These are phyloP conservation scores for Eira barbara DNA, from an alignment of 2,113 vertebrate species.

Conservation along the genomic window DNA sequence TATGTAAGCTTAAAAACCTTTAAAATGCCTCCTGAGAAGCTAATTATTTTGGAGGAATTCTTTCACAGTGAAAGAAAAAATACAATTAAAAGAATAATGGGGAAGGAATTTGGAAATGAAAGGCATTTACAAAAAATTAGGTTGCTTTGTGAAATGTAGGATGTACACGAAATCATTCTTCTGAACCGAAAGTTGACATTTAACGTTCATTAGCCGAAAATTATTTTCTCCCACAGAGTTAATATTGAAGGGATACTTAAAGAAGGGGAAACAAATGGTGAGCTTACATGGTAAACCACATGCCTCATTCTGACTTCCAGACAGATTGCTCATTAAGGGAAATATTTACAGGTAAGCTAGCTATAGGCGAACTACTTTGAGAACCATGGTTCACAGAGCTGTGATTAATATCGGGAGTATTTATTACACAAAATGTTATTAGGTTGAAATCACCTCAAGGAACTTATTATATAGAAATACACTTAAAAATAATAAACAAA, in stretches of 20 bases:
- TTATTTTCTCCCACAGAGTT: background rate
- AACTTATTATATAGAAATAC: background rate
- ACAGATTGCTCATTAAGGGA: background rate
- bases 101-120: background rate
- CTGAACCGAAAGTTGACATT: background rate
- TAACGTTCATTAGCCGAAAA: background rate
- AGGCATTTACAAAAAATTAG: background rate
- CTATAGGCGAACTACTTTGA: background rate
- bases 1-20: background rate
- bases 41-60: background rate
- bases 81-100: background rate
- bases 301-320: background rate
- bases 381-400: background rate
- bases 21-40: background rate
- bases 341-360: background rate
- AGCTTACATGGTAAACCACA: background rate
- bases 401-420: background rate
- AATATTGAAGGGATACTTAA: background rate
- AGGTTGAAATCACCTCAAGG: background rate
- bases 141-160: background rate
- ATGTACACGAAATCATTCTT: background rate
- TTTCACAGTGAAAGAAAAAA: background rate
- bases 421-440: background rate
- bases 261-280: background rate
- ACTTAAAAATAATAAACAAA: background rate